Conservation (phyloP, 2,797 vertebrate species). For the Clarias laeviceps region DNA sequence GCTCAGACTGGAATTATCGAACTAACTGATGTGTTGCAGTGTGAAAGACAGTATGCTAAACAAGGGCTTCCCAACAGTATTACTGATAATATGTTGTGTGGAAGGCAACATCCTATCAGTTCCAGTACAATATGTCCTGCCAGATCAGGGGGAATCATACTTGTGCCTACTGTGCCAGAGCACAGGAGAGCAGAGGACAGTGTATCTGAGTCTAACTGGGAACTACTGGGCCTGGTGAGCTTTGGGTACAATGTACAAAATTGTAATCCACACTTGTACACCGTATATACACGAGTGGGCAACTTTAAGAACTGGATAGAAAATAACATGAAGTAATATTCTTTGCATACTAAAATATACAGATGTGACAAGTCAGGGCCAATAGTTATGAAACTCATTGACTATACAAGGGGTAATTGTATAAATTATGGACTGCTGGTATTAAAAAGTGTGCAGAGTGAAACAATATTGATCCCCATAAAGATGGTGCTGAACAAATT, state of each 20-base stretch:
- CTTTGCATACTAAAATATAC: not conserved
- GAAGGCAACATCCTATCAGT: slow-evolving; percentile 67
- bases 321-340: slow-evolving; percentile 80
- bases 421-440: not conserved
- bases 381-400: not conserved
- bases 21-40: slow-evolving; percentile 77
- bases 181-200: not conserved
- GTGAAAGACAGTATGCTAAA: slow-evolving; percentile 82
- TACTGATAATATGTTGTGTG: slow-evolving; percentile 86
- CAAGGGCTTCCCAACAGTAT: slow-evolving; percentile 74
- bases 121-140: slow-evolving; percentile 77
- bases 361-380: not conserved
- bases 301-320: slow-evolving; percentile 88
- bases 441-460: not conserved
- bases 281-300: slow-evolving; percentile 78
- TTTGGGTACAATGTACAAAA: slow-evolving; percentile 78
- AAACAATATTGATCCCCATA: not conserved
- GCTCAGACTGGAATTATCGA: slow-evolving; percentile 73
- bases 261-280: slow-evolving; percentile 76
- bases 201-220: slow-evolving; percentile 71
- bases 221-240: slow-evolving; percentile 85
- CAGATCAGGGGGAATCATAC: slow-evolving; percentile 83
- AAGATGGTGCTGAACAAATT: not conserved
- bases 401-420: not conserved
- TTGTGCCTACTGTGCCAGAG: slow-evolving; percentile 63